Evolutionary conservation across 2,797 vertebrate species (phyloP).

Genomic region (Pteronotus mesoamericanus): DNA sequence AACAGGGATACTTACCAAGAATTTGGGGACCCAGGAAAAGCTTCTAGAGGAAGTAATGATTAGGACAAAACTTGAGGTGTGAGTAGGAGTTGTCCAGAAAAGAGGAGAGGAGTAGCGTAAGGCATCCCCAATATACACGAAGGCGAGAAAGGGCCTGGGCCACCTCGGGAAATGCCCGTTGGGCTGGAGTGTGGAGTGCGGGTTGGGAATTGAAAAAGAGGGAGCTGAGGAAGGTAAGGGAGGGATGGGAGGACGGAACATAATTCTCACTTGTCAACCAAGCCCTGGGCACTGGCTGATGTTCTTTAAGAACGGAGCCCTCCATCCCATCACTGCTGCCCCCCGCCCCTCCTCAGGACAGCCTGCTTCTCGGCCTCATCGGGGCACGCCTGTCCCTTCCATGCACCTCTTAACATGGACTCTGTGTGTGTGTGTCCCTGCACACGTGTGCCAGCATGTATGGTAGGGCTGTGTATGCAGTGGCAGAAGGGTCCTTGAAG

Average conservation of each 20-base stretch:
- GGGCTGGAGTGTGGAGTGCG: background rate
- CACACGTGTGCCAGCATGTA: background rate
- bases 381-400: background rate
- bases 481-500: conserved; percentile 64
- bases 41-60: background rate
- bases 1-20: background rate
- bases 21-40: too few species aligned
- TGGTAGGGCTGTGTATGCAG: conserved; percentile 16
- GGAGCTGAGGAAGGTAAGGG: background rate
- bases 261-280: background rate
- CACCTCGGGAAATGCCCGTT: background rate
- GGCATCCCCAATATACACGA: background rate
- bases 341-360: background rate
- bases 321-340: background rate
- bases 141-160: background rate
- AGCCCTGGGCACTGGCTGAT: background rate
- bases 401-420: background rate
- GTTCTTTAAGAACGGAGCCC: background rate
- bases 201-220: background rate
- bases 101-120: background rate
- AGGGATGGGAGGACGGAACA: background rate
- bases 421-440: background rate
- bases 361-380: background rate
- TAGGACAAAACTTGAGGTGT: background rate
- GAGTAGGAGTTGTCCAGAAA: background rate